Evolutionary conservation across 2,113 vertebrate species (phyloP).

Genomic region (Pelusios castaneus): DNA sequence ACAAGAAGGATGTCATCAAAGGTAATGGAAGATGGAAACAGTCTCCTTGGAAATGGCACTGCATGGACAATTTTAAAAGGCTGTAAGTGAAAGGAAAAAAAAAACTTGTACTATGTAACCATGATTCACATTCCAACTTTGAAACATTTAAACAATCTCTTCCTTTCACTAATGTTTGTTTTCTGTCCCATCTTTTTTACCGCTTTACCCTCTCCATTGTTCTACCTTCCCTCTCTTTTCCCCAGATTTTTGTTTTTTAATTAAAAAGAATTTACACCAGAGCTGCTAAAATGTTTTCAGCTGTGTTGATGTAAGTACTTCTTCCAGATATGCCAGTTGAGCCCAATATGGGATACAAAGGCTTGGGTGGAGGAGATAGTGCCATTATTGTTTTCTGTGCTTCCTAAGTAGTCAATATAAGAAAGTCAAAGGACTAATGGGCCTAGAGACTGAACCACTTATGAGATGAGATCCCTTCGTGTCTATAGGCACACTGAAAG

Average conservation of each 20-base stretch:
- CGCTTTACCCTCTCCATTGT: not conserved
- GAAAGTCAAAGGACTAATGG: not conserved
- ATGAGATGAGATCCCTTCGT: not conserved
- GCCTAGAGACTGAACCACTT: not conserved
- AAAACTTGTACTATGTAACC: not conserved
- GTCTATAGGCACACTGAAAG: not conserved
- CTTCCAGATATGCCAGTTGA: not conserved
- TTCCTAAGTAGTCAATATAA: not conserved
- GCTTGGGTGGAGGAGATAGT: not conserved
- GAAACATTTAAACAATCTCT: not conserved
- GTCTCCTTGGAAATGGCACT: not conserved
- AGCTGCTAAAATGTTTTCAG: not conserved
- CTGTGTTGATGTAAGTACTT: not conserved
- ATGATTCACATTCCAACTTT: not conserved
- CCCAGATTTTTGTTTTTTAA: not conserved
- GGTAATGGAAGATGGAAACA: not conserved
- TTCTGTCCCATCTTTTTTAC: not conserved
- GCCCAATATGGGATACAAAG: not conserved
- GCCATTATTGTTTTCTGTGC: not conserved
- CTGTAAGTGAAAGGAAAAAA: not conserved
- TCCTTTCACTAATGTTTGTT: not conserved
- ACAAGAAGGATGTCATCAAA: not conserved
- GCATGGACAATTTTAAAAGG: not conserved
- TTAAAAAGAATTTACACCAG: not conserved
- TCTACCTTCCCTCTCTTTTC: not conserved